Conservation (phyloP, 2,888 invertebrate species). For the Camponotus fellah region DNA sequence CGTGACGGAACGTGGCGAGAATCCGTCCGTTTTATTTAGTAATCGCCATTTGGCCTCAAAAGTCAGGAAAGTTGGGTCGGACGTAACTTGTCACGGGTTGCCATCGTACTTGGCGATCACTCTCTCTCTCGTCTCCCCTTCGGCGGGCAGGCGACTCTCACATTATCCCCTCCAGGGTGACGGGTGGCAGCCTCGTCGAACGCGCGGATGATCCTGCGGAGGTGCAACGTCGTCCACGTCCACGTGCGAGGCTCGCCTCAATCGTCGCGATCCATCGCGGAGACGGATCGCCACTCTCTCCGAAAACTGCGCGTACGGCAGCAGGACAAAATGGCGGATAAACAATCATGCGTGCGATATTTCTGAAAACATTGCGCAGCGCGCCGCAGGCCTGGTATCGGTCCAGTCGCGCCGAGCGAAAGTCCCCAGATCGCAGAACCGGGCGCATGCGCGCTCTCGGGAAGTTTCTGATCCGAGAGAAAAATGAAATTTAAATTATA, state of each 20-base stretch:
- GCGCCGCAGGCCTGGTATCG: neutral
- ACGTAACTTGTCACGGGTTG: conserved; percentile 75
- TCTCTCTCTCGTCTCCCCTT: neutral
- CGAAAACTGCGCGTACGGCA: conserved; percentile 75
- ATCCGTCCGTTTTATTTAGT: conserved; percentile 75
- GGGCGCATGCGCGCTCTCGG: too few species aligned
- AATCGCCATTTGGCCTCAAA: conserved; percentile 80
- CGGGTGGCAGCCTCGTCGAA: neutral
- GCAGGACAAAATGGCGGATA: conserved; percentile 82
- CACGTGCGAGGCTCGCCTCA: conserved; percentile 47
- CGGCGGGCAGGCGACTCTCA: conserved; percentile 30
- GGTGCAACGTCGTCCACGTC: neutral
- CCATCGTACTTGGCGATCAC: conserved; percentile 68
- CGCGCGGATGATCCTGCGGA: conserved; percentile 19
- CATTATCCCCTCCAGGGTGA: conserved; percentile 43
- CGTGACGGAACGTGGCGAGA: conserved; percentile 72
- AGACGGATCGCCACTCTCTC: conserved; percentile 74
- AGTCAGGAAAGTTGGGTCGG: conserved; percentile 82
- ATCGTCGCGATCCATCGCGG: conserved; percentile 68
- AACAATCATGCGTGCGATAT: conserved; percentile 77
- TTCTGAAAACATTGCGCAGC: conserved; percentile 71
- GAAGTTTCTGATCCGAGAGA: too few species aligned
- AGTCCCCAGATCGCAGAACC: neutral
- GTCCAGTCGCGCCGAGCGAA: neutral
- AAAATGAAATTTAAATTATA: too few species aligned